These are phyloP conservation scores for Drosophila pseudoobscura DNA, from an alignment of 1,140 invertebrate species.

Conservation along the genomic window DNA sequence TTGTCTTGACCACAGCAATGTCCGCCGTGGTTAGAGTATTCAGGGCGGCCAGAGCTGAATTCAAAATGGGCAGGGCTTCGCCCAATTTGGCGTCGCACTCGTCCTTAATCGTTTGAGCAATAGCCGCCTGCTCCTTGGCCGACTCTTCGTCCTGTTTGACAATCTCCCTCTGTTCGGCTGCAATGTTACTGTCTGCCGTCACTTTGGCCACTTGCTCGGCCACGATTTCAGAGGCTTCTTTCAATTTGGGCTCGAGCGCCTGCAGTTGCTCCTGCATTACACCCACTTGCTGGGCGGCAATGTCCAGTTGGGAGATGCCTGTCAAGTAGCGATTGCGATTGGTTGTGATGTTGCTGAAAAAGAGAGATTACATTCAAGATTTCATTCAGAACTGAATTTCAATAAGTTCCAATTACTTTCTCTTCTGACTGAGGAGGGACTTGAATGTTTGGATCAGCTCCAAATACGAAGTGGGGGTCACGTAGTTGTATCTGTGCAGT, in stretches of 20 bases:
- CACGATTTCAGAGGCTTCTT: constrained; percentile 88
- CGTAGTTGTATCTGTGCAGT: constrained; percentile 92
- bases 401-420: constrained; percentile 84
- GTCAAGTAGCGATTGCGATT: constrained; percentile 91
- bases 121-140: constrained; percentile 89
- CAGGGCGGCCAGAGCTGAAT: constrained; percentile 94
- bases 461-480: constrained; percentile 97
- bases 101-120: constrained; percentile 94
- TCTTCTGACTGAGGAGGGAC: constrained; percentile 90
- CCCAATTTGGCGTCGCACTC: constrained; percentile 97
- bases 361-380: neutral
- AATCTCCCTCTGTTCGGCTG: constrained; percentile 85
- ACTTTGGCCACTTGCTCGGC: constrained; percentile 87
- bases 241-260: constrained; percentile 93
- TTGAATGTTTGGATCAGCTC: constrained; percentile 97
- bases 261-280: constrained; percentile 94
- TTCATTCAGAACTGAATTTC: neutral
- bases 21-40: constrained; percentile 96
- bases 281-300: constrained; percentile 91
- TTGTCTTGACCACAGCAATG: constrained; percentile 97
- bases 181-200: constrained; percentile 87
- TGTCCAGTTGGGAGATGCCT: constrained; percentile 93
- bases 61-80: constrained; percentile 96
- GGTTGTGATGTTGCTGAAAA: constrained; percentile 83
- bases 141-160: constrained; percentile 86